Evolutionary conservation across 2,888 invertebrate genomes (phyloP), one percentile per base, ranked within the genome.

Genomic region (Scaptomyza flava): DNA sequence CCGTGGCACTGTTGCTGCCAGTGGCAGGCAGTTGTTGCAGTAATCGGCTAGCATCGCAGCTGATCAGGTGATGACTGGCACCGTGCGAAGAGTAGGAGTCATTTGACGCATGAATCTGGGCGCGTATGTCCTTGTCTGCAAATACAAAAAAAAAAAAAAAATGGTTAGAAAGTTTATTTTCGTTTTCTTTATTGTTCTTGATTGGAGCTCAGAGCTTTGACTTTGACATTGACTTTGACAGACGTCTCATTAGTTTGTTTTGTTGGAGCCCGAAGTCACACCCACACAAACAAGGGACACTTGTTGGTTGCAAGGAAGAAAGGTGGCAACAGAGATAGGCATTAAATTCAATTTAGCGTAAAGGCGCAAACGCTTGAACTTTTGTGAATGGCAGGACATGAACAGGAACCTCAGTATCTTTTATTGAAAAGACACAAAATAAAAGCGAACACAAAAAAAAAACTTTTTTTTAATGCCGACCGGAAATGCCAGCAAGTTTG

Each of bases 111-210:
- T 89, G 89, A 54, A 90, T 76, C 81, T 92, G 91, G 30, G 91
- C 86, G 51, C 92, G 90, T 70, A 92, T 92, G 73, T 92, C 91
- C 89, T 92, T 92, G 81, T 91, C 91, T 92, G 73, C 43, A 68
- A 75, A 47, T n/a, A n/a, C n/a, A n/a, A 46, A 43, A 8, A 2
- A 48, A 14, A 34, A 27, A 34, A 17, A 50, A n/a, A 34, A 9
- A 34, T 50, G 14, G 7, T 50, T 20, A 14, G 56, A 50, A 46
- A 56, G 11, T 17, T 38, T 51, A 14, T 17, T 51, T 27, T 58
- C 30, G 36, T 38, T 54, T 59, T 54, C 17, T 42, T 46, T 45
- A 14, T 27, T 57, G 33, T 41, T 33, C 6, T 38, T 50, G 47
- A 9, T 47, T 33, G 0, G 6, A 48, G 23, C 41, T 48, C 27